Conservation (phyloP, 2,888 invertebrate genomes). For the Phytoseiulus persimilis region DNA sequence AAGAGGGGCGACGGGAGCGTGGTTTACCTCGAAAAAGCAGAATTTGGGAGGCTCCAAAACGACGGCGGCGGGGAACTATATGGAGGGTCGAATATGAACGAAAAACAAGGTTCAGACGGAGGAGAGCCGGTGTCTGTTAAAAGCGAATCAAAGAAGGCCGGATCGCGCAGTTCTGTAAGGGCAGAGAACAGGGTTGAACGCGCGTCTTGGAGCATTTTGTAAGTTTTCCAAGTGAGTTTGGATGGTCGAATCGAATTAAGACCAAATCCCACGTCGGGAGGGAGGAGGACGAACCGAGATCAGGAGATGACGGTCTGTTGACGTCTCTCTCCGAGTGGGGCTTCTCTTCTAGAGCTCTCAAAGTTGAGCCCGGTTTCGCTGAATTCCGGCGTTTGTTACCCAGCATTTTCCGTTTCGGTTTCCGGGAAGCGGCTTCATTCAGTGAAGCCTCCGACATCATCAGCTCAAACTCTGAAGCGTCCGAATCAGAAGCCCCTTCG, state of each 20-base stretch:
- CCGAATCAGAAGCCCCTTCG: slow-evolving; percentile 14
- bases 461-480: slow-evolving; percentile 12
- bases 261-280: too few species aligned
- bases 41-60: slow-evolving; percentile 34
- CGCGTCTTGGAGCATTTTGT: too few species aligned
- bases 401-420: background rate
- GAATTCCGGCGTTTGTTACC: background rate
- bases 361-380: background rate
- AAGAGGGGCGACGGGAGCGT: too few species aligned
- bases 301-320: slow-evolving; percentile 25
- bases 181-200: too few species aligned
- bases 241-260: too few species aligned
- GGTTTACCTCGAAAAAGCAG: slow-evolving; percentile 12
- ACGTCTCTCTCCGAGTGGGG: background rate
- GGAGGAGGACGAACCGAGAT: slow-evolving; percentile 29
- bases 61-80: slow-evolving; percentile 32
- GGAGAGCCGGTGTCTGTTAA: slow-evolving; percentile 29
- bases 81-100: slow-evolving; percentile 34
- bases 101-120: slow-evolving; percentile 22
- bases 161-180: slow-evolving; percentile 26
- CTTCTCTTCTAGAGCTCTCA: background rate
- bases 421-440: background rate
- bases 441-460: slow-evolving; percentile 29
- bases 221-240: background rate
- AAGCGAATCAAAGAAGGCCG: slow-evolving; percentile 26